Conservation (phyloP, 1,140 invertebrate genomes). For the Centruroides vittatus region DNA sequence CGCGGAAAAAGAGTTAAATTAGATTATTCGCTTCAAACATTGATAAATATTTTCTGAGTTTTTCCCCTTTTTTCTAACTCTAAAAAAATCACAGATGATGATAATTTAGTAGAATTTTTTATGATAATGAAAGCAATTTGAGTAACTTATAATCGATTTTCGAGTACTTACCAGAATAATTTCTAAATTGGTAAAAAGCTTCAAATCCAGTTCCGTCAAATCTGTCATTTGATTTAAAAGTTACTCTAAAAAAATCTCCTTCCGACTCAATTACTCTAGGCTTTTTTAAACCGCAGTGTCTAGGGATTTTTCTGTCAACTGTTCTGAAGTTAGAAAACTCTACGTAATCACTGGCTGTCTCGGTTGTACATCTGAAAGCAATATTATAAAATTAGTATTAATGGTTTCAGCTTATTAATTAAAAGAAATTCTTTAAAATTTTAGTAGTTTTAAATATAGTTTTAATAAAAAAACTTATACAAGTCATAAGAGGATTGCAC, state of each 20-base stretch:
- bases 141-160: background rate
- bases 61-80: too few relatives aligned
- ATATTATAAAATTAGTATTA: background rate
- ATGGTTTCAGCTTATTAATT: background rate
- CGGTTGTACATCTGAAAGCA: constrained; percentile 58
- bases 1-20: too few relatives aligned
- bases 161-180: constrained; percentile 18
- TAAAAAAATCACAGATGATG: too few relatives aligned
- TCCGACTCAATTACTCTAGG: constrained; percentile 58
- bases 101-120: too few relatives aligned
- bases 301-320: constrained; percentile 64
- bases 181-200: constrained; percentile 67
- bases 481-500: too few relatives aligned
- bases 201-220: constrained; percentile 87
- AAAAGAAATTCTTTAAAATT: too few relatives aligned
- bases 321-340: constrained; percentile 88
- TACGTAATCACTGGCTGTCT: constrained; percentile 78
- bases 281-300: constrained; percentile 56
- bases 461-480: too few relatives aligned
- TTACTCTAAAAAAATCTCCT: constrained; percentile 84
- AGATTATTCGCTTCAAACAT: too few relatives aligned
- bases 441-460: too few relatives aligned
- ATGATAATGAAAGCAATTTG: too few relatives aligned
- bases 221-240: constrained; percentile 82
- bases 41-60: too few relatives aligned